Evolutionary conservation across 2,113 vertebrate genomes (phyloP).

Genomic region (Empidonax alnorum): DNA sequence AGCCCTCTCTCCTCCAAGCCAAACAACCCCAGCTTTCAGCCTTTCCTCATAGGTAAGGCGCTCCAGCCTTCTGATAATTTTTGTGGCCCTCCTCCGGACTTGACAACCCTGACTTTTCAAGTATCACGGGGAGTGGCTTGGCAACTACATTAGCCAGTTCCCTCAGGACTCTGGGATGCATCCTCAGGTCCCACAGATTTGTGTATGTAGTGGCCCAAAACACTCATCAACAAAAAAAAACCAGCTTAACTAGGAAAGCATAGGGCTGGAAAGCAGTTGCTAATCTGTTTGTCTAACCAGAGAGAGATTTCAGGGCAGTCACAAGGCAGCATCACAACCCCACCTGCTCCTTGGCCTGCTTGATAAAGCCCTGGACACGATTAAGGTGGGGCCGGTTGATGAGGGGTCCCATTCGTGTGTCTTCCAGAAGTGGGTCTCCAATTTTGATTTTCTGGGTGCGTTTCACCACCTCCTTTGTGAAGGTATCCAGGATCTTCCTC

Average conservation of each 20-base stretch:
- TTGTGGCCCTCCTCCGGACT: background rate
- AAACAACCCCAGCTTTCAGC: background rate
- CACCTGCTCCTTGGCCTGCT: slow-evolving; percentile 88
- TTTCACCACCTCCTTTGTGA: slow-evolving; percentile 89
- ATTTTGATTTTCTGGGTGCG: slow-evolving; percentile 87
- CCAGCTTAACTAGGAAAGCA: background rate
- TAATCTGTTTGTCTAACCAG: background rate
- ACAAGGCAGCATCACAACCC: background rate
- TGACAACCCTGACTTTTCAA: background rate
- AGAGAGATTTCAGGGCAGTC: background rate
- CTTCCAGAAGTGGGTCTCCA: slow-evolving; percentile 88
- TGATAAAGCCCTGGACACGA: slow-evolving; percentile 87
- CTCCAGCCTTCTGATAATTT: background rate
- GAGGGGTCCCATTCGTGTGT: slow-evolving; percentile 91
- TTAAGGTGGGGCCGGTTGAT: slow-evolving; percentile 90
- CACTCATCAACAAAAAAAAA: background rate
- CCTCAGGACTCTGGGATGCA: background rate
- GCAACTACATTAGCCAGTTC: background rate
- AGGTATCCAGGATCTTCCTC: slow-evolving; percentile 84
- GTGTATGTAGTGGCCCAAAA: background rate
- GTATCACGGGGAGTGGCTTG: background rate
- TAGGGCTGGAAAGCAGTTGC: background rate
- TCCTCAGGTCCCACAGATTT: background rate
- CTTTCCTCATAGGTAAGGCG: background rate
- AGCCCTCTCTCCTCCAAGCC: background rate